Percentiles rank a stretch among this genome's conserved stretches.
phyloP scores from a whole-genome alignment of 2,797 vertebrate genomes.

The Fundulus diaphanus region DNA sequence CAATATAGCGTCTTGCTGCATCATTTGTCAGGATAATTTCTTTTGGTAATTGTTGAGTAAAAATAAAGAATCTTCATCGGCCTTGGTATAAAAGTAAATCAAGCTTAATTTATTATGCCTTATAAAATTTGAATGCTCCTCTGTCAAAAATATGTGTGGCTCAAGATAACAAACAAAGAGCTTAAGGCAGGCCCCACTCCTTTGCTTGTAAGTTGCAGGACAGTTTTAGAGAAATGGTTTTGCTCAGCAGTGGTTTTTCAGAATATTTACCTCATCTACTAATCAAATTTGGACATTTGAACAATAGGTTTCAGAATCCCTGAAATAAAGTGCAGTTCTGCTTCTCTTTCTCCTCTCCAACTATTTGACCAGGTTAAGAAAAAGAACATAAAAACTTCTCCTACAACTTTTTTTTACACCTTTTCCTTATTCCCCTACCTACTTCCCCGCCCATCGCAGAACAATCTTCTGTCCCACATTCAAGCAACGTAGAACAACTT shows the following conservation, averaged over 20 bases:
- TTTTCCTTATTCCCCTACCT: neutral
- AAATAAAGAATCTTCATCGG: neutral
- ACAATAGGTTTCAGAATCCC: neutral
- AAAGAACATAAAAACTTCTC: slow-evolving; percentile 7
- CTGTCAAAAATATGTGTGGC: neutral
- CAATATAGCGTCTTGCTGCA: too few relatives aligned
- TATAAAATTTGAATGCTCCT: too few relatives aligned
- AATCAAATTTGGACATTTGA: neutral
- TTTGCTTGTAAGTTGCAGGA: neutral
- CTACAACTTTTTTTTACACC: neutral
- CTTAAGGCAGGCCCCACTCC: neutral
- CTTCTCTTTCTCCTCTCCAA: neutral
- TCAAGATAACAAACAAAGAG: neutral
- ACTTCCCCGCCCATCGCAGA: slow-evolving; percentile 20
- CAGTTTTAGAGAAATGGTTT: neutral
- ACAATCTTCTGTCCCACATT: slow-evolving; percentile 36
- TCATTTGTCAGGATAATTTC: too few relatives aligned
- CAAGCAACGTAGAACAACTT: slow-evolving; percentile 36
- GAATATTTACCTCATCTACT: neutral
- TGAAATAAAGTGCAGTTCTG: neutral
- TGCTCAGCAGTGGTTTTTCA: neutral
- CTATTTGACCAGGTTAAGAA: slow-evolving; percentile 5
- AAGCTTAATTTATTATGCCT: neutral
- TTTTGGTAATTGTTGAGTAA: too few relatives aligned
- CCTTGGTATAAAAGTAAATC: neutral